Base-by-base conservation (phyloP, 2,888 invertebrate species). In the Seira ritae region DNA sequence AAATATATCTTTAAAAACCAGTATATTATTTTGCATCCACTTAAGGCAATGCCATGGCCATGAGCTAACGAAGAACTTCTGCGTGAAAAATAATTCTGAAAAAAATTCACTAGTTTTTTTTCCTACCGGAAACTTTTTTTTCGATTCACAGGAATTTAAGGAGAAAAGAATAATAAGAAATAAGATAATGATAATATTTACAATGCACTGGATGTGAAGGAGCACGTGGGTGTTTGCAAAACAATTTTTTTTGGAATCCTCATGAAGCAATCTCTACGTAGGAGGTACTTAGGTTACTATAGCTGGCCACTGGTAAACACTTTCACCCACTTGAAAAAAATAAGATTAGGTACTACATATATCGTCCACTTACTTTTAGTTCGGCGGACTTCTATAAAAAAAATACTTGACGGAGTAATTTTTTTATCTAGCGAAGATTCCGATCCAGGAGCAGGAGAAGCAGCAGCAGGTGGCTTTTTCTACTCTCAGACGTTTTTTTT, bases 391-490 rank as follows among this genome's bases (percentile, higher is more conserved):
- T 31, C 31, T 31, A 4, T 31, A 4, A 4, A 31, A 31, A 31
- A 31, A 31, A 31, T 31, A 31, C 31, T 31, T 31, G 3, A 31
- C 31, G 31, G 8, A 31, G 3, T 31, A 31, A 31, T 31, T 31
- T 31, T 31, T 31, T 31, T 31, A 31, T 31, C 31, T 31, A 31
- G 8, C 3, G 17, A 55, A 55, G 31, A 78, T 60, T 46, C 24
- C 15, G 46, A 31, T 31, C 31, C 31, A 31, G 31, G 8, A 31
- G 31, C 31, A 31, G 31, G 3, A 31, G 8, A 8, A 22, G 83
- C 83, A 83, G 83, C 83, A 83, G 83, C 83, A 83, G 83, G 83
- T 83, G 83, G 83, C 83, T 83, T 78, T 78, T 78, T 65, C 68
- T 68, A 42, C 24, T 72, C 67, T 77, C 68, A 73, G 67, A 73